phyloP scores from a whole-genome alignment of 1,140 invertebrate genomes.

The Matsumurasca onukii region DNA sequence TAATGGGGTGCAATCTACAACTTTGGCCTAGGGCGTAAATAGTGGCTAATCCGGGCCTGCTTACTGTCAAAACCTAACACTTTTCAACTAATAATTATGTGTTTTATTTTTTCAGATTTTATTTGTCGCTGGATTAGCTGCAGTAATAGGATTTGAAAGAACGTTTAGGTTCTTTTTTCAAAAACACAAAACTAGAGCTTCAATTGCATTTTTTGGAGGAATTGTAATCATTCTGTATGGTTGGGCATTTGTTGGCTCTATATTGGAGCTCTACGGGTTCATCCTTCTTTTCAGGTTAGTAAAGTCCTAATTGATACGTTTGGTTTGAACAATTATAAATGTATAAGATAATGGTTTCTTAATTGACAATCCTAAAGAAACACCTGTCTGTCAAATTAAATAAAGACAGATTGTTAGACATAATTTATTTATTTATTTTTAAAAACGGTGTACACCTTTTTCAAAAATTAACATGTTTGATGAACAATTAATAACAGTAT shows the following conservation, averaged over 20 bases:
- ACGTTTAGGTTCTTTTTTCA: constrained; percentile 99
- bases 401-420: no score
- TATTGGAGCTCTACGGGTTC: constrained; percentile 91
- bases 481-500: no score
- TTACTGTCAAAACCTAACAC: no score
- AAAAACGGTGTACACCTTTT: no score
- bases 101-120: constrained; percentile 84
- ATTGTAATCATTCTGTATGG: constrained; percentile 93
- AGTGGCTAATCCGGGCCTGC: no score
- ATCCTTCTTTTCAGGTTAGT: constrained; percentile 72
- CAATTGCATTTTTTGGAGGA: constrained; percentile 91
- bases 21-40: no score
- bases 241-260: constrained; percentile 95
- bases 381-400: no score
- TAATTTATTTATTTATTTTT: no score
- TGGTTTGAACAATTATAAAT: constrained; percentile 18
- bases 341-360: not conserved
- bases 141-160: constrained; percentile 94
- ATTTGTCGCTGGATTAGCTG: constrained; percentile 92
- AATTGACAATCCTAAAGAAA: no score
- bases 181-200: constrained; percentile 92
- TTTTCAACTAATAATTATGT: no score
- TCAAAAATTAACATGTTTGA: no score
- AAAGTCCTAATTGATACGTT: constrained; percentile 30
- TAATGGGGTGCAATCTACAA: no score